phyloP scores from a whole-genome alignment of 2,113 vertebrate species.

The Microcebus lehilahytsara region DNA sequence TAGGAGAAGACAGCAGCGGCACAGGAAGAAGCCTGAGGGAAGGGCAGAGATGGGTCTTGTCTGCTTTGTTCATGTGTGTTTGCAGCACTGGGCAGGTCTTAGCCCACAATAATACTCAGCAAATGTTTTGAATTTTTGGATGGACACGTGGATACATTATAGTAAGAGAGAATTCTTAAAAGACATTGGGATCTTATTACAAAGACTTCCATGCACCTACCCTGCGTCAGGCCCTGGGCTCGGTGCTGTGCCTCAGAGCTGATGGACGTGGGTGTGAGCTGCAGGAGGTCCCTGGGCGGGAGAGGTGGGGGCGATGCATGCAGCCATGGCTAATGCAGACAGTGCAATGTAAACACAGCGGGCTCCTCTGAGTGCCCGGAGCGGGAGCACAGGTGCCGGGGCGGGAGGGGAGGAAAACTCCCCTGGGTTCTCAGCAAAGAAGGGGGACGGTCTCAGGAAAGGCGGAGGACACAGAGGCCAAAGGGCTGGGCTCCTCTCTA shows the following conservation, averaged over 20 bases:
- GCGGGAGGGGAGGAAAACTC: no score
- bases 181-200: not conserved
- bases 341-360: fast-evolving
- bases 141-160: not conserved
- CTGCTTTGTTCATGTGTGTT: not conserved
- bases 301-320: fast-evolving
- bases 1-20: not conserved
- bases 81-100: not conserved
- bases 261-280: no score
- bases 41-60: not conserved
- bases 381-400: not conserved
- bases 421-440: not conserved
- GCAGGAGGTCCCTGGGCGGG: not conserved
- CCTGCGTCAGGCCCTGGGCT: not conserved
- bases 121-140: not conserved
- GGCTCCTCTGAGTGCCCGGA: not conserved
- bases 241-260: not conserved
- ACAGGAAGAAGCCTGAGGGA: not conserved
- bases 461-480: not conserved
- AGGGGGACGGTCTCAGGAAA: not conserved
- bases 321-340: not conserved
- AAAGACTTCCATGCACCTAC: not conserved
- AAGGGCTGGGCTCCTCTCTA: not conserved
- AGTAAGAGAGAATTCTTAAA: not conserved
- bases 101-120: not conserved